Evolutionary conservation across 2,888 invertebrate genomes (phyloP).

Genomic region (Neoitamus cyanurus): DNA sequence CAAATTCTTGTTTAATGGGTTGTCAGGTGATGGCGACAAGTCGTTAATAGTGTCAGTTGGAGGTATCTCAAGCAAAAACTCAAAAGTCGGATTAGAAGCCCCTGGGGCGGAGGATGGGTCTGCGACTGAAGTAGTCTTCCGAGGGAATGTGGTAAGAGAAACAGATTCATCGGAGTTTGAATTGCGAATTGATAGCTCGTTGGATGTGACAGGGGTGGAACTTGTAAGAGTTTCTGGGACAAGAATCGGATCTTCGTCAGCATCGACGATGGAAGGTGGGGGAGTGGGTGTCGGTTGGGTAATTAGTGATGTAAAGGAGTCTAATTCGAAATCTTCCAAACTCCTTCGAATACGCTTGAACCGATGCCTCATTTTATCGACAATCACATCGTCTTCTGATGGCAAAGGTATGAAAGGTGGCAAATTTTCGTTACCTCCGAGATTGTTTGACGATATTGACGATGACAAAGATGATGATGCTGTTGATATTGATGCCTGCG

Average conservation of each 20-base stretch:
- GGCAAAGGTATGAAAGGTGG: not conserved
- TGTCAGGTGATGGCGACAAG: conserved; percentile 38
- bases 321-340: conserved; percentile 29
- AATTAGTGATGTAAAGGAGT: conserved; percentile 28
- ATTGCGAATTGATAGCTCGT: conserved; percentile 43
- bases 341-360: conserved; percentile 48
- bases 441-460: conserved; percentile 66
- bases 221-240: conserved; percentile 37
- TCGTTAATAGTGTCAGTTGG: conserved; percentile 43
- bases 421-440: conserved; percentile 61
- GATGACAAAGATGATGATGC: conserved; percentile 75
- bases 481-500: conserved; percentile 66
- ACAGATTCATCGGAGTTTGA: conserved; percentile 24
- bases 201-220: conserved; percentile 28
- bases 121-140: not conserved
- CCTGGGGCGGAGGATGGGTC: not conserved
- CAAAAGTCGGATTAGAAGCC: conserved; percentile 39
- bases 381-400: not conserved
- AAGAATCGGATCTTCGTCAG: conserved; percentile 12
- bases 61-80: conserved; percentile 41
- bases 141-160: not conserved
- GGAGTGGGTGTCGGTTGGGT: not conserved
- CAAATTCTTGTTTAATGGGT: conserved; percentile 64
- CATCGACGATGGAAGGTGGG: not conserved
- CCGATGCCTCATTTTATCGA: not conserved